phyloP scores from a whole-genome alignment of 2,113 vertebrate species.

The Camelus bactrianus region DNA sequence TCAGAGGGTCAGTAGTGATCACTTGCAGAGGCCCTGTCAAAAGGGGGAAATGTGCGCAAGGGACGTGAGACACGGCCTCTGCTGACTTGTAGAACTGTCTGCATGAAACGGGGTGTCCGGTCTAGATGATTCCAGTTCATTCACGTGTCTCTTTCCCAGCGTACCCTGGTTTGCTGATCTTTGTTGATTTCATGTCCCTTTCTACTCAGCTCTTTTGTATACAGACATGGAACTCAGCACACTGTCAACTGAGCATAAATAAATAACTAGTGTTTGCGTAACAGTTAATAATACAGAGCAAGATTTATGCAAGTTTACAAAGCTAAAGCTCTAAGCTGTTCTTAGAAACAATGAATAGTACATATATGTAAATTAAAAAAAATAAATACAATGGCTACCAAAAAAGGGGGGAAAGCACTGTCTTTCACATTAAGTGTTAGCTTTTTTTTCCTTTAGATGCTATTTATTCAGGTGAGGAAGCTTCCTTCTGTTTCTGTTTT shows the following conservation, averaged over 20 bases:
- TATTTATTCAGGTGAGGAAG: no score
- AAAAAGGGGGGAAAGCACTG: no score
- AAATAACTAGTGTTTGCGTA: conserved; percentile 1
- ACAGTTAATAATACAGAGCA: background rate
- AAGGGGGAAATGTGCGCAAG: background rate
- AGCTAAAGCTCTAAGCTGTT: no score
- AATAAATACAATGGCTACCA: no score
- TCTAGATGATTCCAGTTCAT: background rate
- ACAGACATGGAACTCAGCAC: background rate
- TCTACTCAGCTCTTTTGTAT: conserved; percentile 1
- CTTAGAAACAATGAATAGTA: no score
- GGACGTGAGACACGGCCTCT: background rate
- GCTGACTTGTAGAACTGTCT: background rate
- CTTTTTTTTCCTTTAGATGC: no score
- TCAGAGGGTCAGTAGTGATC: background rate
- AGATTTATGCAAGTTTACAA: background rate
- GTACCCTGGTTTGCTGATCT: background rate
- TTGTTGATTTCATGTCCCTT: background rate
- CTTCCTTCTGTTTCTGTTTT: no score
- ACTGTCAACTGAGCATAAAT: background rate
- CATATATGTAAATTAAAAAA: no score
- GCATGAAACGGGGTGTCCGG: background rate
- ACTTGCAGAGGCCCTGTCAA: background rate
- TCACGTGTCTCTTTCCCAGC: conserved; percentile 10
- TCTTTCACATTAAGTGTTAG: no score